Base-by-base conservation (phyloP, 2,797 vertebrate species). In the Bradypus variegatus region DNA sequence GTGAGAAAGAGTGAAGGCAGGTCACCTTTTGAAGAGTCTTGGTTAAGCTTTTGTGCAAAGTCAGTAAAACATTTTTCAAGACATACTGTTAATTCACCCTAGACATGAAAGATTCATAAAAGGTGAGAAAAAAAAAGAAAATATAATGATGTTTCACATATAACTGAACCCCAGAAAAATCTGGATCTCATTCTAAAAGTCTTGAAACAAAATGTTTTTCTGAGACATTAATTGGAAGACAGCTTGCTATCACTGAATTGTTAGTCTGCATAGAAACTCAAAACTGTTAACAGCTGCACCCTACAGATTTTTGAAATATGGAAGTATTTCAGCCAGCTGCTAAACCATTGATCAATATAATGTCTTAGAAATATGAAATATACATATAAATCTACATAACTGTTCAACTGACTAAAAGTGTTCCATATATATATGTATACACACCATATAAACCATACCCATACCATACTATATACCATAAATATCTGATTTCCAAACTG, bases 181-280 rank as follows among this genome's bases (percentile, higher is more conserved):
- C 88, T 96, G 95, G 94, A 93, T 75, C 73, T 90, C 45, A 38
- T 91, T 89, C 93, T 90, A 79, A 89, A 95, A 93, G 77, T 91
- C 94, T 92, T 86, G 93, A 93, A 92, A 94, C 89, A 91, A 89
- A 92, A 58, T 76, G 79, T 92, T 94, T 55, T 93, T 93, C 93
- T 94, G 95, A 93, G 94, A 94, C 94, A 88, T 87, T 94, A 86
- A 84, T 90, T 91, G 87, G 84, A 91, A 91, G 93, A 92, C 94
- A 96, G 94, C 95, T 95, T 95, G 95, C 94, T 82, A 64, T 93
- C 92, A 79, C 91, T 91, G 88, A 95, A 79, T 89, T 91, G 84
- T 87, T 65, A 55, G 88, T 93, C 90, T 93, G 93, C 0, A 9
- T 83, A 80, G 93, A 92, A 92, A 94, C 50, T 81, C 87, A 53